Conservation (phyloP, 1,140 invertebrate genomes). For the Lutraria rhynchaena region DNA sequence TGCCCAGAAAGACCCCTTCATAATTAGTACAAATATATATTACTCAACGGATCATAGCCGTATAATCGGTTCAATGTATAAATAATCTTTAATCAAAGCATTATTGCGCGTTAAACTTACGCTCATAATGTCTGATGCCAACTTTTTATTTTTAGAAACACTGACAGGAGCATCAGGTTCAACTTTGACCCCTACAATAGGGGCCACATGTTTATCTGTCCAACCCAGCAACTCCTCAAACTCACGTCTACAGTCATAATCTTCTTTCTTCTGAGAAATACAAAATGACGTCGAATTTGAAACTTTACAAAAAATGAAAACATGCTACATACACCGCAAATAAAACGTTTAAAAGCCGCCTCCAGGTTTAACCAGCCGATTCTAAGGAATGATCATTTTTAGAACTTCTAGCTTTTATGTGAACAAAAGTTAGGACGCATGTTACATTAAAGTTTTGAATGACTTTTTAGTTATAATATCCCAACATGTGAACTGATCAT, state of each 20-base stretch:
- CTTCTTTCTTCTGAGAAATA: constrained; percentile 4
- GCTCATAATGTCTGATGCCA: neutral
- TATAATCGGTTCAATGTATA: too few species aligned
- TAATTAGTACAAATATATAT: too few species aligned
- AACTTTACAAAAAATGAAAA: neutral
- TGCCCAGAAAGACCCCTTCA: too few species aligned
- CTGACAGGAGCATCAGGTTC: neutral
- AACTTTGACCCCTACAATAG: constrained; percentile 13
- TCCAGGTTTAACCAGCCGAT: neutral
- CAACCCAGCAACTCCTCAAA: constrained; percentile 20
- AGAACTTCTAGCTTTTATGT: too few species aligned
- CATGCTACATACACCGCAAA: neutral
- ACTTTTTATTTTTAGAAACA: neutral
- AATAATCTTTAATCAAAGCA: too few species aligned
- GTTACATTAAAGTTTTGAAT: too few species aligned
- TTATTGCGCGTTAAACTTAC: too few species aligned
- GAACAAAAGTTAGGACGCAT: too few species aligned
- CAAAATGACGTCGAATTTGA: neutral
- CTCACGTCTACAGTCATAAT: constrained; percentile 10
- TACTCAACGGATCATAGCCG: too few species aligned
- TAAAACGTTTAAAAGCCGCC: neutral
- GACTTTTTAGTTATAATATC: too few species aligned
- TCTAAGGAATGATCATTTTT: neutral
- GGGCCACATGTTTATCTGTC: constrained; percentile 40
- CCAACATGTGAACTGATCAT: too few species aligned